A percentile compares a stretch with the other conserved stretches of the same genome.
phyloP scores from a whole-genome alignment of 2,888 invertebrate genomes.

The Acronicta alni region DNA sequence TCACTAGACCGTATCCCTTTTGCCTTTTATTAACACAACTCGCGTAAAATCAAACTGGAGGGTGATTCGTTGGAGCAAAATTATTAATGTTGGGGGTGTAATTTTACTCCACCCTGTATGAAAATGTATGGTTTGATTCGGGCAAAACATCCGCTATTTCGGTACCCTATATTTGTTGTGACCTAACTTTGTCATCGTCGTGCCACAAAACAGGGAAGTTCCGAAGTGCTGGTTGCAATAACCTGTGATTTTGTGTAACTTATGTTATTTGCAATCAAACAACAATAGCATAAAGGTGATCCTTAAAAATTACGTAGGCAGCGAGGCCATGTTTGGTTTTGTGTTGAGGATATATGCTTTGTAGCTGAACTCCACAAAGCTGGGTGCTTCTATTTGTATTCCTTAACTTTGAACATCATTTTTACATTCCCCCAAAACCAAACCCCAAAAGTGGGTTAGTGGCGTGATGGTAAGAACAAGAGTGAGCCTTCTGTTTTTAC shows the following conservation, averaged over 20 bases:
- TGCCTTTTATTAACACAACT: conserved; percentile 62
- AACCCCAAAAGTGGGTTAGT: too few relatives aligned
- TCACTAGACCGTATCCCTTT: conserved; percentile 56
- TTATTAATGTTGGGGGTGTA: conserved; percentile 63
- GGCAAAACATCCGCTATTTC: conserved; percentile 46
- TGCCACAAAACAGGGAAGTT: background rate
- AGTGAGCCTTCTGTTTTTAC: conserved; percentile 1
- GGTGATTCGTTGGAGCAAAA: conserved; percentile 60
- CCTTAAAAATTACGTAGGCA: too few relatives aligned
- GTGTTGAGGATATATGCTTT: too few relatives aligned
- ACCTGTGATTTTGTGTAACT: too few relatives aligned
- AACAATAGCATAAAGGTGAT: too few relatives aligned
- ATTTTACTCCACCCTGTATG: conserved; percentile 32
- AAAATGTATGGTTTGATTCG: conserved; percentile 54
- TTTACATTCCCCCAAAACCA: too few relatives aligned
- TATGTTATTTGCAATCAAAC: too few relatives aligned
- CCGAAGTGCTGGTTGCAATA: conserved; percentile 12
- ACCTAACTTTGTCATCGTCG: conserved; percentile 36
- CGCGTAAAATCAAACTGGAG: conserved; percentile 62
- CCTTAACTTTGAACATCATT: too few relatives aligned
- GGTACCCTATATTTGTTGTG: conserved; percentile 38
- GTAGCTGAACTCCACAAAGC: too few relatives aligned
- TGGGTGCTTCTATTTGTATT: too few relatives aligned
- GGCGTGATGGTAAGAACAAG: too few relatives aligned
- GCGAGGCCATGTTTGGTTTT: too few relatives aligned